Evolutionary conservation across 2,888 invertebrate genomes (phyloP).

Genomic region (Pomacea canaliculata): DNA sequence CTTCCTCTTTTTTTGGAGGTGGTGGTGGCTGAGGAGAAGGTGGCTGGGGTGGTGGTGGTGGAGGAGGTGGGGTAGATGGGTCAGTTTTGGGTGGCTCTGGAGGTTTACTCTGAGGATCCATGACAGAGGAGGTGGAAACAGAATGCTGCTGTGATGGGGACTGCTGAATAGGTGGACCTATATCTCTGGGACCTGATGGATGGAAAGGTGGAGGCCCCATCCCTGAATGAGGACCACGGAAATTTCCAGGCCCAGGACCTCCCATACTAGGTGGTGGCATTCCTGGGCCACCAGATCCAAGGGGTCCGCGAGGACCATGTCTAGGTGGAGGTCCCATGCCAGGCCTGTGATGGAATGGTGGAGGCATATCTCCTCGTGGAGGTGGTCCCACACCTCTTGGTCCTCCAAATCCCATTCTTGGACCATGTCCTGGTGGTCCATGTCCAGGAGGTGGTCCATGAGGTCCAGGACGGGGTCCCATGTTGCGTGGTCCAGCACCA

Average conservation of each 20-base stretch:
- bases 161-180: slow-evolving; percentile 11
- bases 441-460: slow-evolving; percentile 39
- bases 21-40: slow-evolving; percentile 61
- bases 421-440: slow-evolving; percentile 33
- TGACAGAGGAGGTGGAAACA: not conserved
- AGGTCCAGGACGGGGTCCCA: slow-evolving; percentile 42
- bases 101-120: not conserved
- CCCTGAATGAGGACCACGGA: slow-evolving; percentile 29
- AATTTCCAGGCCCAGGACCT: slow-evolving; percentile 24
- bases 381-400: slow-evolving; percentile 29
- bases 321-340: slow-evolving; percentile 29
- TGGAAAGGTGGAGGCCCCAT: slow-evolving; percentile 52
- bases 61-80: slow-evolving; percentile 41
- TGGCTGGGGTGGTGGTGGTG: slow-evolving; percentile 58
- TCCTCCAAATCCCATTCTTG: slow-evolving; percentile 44
- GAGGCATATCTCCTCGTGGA: slow-evolving; percentile 23
- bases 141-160: not conserved
- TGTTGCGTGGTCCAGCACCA: slow-evolving; percentile 20
- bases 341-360: slow-evolving; percentile 25
- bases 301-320: slow-evolving; percentile 29
- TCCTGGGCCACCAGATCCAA: slow-evolving; percentile 13
- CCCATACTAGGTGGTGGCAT: slow-evolving; percentile 17
- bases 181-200: slow-evolving; percentile 33
- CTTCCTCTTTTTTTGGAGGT: slow-evolving; percentile 54
- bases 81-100: slow-evolving; percentile 14